These are phyloP conservation scores for Pasiphila rectangulata DNA, from an alignment of 2,888 invertebrate species.

Conservation along the genomic window DNA sequence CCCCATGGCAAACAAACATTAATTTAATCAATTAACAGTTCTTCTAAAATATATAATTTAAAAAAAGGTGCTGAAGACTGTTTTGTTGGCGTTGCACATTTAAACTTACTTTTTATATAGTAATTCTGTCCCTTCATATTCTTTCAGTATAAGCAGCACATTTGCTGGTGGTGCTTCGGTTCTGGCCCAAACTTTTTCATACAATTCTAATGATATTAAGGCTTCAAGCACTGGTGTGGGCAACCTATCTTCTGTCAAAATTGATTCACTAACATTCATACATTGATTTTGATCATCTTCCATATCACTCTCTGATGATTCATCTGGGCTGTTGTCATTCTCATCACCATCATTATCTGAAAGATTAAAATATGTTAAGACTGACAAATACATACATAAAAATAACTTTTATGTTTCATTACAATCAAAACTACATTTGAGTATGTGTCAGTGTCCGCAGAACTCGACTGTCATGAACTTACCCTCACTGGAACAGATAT, in stretches of 20 bases:
- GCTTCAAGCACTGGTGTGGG: slow-evolving; percentile 82
- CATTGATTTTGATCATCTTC: slow-evolving; percentile 70
- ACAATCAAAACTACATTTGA: too few species aligned
- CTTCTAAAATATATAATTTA: too few species aligned
- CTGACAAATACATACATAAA: not conserved
- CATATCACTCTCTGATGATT: slow-evolving; percentile 63
- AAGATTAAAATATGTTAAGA: slow-evolving; percentile 8
- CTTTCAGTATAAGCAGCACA: slow-evolving; percentile 75
- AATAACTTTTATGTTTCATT: too few species aligned
- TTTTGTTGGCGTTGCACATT: too few species aligned
- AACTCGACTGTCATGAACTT: slow-evolving; percentile 29
- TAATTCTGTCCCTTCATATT: slow-evolving; percentile 69
- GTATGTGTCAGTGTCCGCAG: too few species aligned
- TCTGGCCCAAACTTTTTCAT: slow-evolving; percentile 81
- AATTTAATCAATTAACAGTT: too few species aligned
- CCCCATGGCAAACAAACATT: too few species aligned
- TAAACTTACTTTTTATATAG: slow-evolving; percentile 78
- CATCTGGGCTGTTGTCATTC: slow-evolving; percentile 41
- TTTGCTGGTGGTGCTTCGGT: slow-evolving; percentile 78
- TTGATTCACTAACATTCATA: slow-evolving; percentile 38
- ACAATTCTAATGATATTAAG: slow-evolving; percentile 79
- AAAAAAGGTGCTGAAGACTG: too few species aligned
- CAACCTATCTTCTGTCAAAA: slow-evolving; percentile 70
- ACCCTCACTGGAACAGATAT: slow-evolving; percentile 85
- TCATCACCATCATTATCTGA: slow-evolving; percentile 52